Evolutionary conservation across 2,797 vertebrate genomes (phyloP), one percentile per base, ranked within the genome.

Genomic region (Megalops cyprinoides): DNA sequence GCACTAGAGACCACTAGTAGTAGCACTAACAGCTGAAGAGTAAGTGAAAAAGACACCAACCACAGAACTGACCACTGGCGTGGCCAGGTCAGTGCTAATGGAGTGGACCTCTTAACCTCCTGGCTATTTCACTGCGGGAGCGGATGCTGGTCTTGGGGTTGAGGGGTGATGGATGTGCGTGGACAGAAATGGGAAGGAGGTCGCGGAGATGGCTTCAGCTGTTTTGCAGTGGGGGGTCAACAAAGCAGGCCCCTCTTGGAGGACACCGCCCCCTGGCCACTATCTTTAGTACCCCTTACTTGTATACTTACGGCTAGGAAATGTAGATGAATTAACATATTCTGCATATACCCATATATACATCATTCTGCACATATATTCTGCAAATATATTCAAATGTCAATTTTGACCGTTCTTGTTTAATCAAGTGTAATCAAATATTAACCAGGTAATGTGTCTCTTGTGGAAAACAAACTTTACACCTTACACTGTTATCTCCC

Each of bases 81-180:
- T 90, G 92, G 91, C 88, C 92, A 93, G 87, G 84, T 89, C 91
- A 87, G 91, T 90, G 92, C 91, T 91, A 92, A 92, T 93, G 90
- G 87, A 39, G 79, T 86, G 87, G 88, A 87, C 90, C 89, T 89
- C 88, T 91, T 91, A 94, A 92, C 88, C 88, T 91, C n/a, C 42
- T 76, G 90, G 87, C 83, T 82, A 89, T 85, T 90, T 87, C 91
- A 92, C 93, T 93, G 89, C 90, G 92, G 46, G 83, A 91, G 87
- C 87, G 56, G 56, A 34, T 60, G 15, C 10, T 15, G 60, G 60
- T 5, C 79, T 81, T 78, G 82, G 81, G 0, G 86, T 80, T 34
- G 78, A 4, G 86, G 82, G n/a, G 74, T 28, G 67, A 31, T 31
- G 82, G 37, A 76, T 42, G 78, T 81, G 58, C 42, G 79, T 18